phyloP scores from a whole-genome alignment of 2,888 invertebrate species.

The Pristionchus entomophagus region DNA sequence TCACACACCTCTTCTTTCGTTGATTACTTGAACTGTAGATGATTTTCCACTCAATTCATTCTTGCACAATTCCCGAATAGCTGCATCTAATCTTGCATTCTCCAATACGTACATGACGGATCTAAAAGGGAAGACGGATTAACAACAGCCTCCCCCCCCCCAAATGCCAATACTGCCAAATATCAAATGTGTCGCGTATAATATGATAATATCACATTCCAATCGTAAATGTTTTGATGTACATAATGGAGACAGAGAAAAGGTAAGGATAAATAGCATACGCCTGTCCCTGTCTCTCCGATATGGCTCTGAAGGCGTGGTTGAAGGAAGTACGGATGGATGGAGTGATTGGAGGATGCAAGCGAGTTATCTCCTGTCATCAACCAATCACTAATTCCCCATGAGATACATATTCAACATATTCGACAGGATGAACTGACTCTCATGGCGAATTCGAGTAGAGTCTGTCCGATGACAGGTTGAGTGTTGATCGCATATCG shows the following conservation, averaged over 20 bases:
- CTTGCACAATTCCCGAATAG: slow-evolving; percentile 26
- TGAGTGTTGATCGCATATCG: slow-evolving; percentile 36
- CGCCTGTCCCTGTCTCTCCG: neutral
- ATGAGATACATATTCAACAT: neutral
- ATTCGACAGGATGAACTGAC: neutral
- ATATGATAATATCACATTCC: neutral
- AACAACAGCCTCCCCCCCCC: too few relatives aligned
- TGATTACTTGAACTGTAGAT: neutral
- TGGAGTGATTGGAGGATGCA: slow-evolving; percentile 11
- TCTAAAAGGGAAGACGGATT: neutral
- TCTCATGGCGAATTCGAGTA: slow-evolving; percentile 33
- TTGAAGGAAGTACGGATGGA: slow-evolving; percentile 22
- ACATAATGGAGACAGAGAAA: too few relatives aligned
- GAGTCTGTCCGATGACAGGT: slow-evolving; percentile 13
- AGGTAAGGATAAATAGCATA: neutral
- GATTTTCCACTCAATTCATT: slow-evolving; percentile 2
- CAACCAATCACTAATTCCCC: neutral
- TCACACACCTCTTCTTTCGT: slow-evolving; percentile 27
- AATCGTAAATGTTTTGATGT: neutral
- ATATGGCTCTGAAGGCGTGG: neutral
- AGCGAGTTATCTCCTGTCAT: slow-evolving; percentile 9
- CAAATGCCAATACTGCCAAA: too few relatives aligned
- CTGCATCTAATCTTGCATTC: slow-evolving; percentile 20
- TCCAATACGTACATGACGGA: neutral
- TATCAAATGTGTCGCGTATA: neutral